Evolutionary conservation across 2,888 invertebrate genomes (phyloP).

Genomic region (Drosophila mulleri): DNA sequence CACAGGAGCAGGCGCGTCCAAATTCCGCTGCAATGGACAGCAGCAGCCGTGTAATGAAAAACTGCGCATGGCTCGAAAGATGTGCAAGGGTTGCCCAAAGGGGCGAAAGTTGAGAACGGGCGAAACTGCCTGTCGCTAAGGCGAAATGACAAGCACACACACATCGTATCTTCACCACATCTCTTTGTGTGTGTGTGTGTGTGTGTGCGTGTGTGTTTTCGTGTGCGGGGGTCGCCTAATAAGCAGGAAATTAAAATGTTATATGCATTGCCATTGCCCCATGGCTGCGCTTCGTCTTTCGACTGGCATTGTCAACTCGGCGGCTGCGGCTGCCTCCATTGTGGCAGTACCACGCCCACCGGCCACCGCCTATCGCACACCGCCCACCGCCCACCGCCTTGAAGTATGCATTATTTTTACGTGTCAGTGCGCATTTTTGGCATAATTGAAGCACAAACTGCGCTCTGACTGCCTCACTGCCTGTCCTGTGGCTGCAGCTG

Average conservation of each 20-base stretch:
- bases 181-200: constrained; percentile 39
- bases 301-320: constrained; percentile 54
- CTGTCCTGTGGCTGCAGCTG: constrained; percentile 13
- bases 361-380: constrained; percentile 22
- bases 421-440: constrained; percentile 79
- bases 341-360: constrained; percentile 22
- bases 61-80: constrained; percentile 62
- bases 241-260: constrained; percentile 83
- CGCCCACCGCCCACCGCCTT: constrained; percentile 67
- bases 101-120: constrained; percentile 5
- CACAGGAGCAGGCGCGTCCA: constrained; percentile 60
- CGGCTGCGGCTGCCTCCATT: constrained; percentile 35
- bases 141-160: constrained; percentile 41
- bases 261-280: constrained; percentile 71
- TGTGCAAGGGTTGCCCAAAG: constrained; percentile 20
- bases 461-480: constrained; percentile 26
- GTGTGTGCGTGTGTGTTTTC: constrained; percentile 21
- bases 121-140: constrained; percentile 34
- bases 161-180: constrained; percentile 60
- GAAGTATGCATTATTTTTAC: constrained; percentile 80
- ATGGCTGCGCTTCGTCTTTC: constrained; percentile 32
- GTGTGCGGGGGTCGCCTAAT: constrained; percentile 59
- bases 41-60: constrained; percentile 72
- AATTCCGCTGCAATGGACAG: constrained; percentile 72
- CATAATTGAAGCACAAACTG: constrained; percentile 79